Conservation (phyloP, 2,888 invertebrate genomes). For the Oegoconia quadripuncta region DNA sequence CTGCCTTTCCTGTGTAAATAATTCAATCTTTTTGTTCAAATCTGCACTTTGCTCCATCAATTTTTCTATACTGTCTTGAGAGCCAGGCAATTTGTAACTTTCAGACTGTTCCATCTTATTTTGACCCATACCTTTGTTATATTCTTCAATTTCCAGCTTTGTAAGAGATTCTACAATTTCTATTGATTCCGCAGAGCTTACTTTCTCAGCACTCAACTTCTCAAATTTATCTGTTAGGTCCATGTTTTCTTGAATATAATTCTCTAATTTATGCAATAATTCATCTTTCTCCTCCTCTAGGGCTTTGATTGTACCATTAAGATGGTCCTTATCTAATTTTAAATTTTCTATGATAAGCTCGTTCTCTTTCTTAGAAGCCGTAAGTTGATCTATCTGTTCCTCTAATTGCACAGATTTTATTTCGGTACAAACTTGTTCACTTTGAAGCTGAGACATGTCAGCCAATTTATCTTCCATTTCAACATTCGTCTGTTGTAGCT, state of each 20-base stretch:
- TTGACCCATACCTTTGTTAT: constrained; percentile 75
- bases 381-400: constrained; percentile 83
- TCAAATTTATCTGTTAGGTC: constrained; percentile 85
- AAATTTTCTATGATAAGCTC: constrained; percentile 70
- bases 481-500: constrained; percentile 80
- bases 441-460: constrained; percentile 81
- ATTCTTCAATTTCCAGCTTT: constrained; percentile 83
- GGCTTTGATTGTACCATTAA: constrained; percentile 74
- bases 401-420: constrained; percentile 88
- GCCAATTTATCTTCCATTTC: constrained; percentile 80
- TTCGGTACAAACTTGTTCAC: constrained; percentile 86
- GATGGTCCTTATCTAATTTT: constrained; percentile 73
- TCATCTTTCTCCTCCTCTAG: constrained; percentile 81
- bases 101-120: constrained; percentile 38
- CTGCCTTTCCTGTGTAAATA: constrained; percentile 83
- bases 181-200: constrained; percentile 87
- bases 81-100: constrained; percentile 28
- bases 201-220: constrained; percentile 84
- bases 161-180: constrained; percentile 86
- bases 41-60: constrained; percentile 82
- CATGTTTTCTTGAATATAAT: constrained; percentile 85
- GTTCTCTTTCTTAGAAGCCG: constrained; percentile 68
- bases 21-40: constrained; percentile 82
- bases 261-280: constrained; percentile 80
- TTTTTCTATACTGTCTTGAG: constrained; percentile 72